A percentile compares a stretch with the other conserved stretches of the same genome.
These are phyloP conservation scores for Cheilosia soror DNA, from an alignment of 2,888 invertebrate genomes.

Conservation along the genomic window DNA sequence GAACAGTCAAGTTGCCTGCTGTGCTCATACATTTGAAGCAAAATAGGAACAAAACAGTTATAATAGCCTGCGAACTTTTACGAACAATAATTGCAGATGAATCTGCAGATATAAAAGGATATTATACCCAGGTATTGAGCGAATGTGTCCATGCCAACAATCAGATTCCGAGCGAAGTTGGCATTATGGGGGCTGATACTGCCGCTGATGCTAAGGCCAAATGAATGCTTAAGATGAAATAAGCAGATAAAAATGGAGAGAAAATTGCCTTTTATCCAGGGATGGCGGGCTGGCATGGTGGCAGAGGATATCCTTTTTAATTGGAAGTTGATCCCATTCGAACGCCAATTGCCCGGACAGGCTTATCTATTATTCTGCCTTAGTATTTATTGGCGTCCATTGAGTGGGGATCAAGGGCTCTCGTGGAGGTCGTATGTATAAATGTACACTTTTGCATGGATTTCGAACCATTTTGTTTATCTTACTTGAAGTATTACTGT, in stretches of 20 bases:
- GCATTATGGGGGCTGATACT: conserved; percentile 5
- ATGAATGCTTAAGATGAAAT: conserved; percentile 70
- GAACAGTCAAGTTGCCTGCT: conserved; percentile 25
- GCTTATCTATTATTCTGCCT: conserved; percentile 71
- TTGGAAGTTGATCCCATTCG: conserved; percentile 74
- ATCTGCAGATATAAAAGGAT: conserved; percentile 61
- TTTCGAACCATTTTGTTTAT: conserved; percentile 38
- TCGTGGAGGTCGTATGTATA: conserved; percentile 26
- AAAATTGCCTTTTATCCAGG: conserved; percentile 67
- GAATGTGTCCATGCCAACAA: conserved; percentile 66
- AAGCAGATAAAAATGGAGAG: conserved; percentile 70
- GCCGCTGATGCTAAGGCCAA: conserved; percentile 2
- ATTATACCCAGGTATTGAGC: conserved; percentile 53
- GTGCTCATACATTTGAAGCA: conserved; percentile 35
- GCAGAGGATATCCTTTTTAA: conserved; percentile 70
- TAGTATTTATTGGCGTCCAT: conserved; percentile 67
- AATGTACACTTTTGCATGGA: conserved; percentile 49
- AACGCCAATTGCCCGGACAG: conserved; percentile 74
- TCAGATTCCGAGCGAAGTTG: conserved; percentile 48
- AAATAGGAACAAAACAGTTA: conserved; percentile 47
- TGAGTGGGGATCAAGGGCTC: conserved; percentile 60
- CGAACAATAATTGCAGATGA: conserved; percentile 73
- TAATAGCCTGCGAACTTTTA: conserved; percentile 67
- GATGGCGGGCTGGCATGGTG: not conserved
- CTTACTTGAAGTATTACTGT: conserved; percentile 25